Percentiles rank a stretch among this genome's conserved stretches.
Evolutionary conservation across 2,888 invertebrate genomes (phyloP).

Genomic region (Neoascia interrupta): DNA sequence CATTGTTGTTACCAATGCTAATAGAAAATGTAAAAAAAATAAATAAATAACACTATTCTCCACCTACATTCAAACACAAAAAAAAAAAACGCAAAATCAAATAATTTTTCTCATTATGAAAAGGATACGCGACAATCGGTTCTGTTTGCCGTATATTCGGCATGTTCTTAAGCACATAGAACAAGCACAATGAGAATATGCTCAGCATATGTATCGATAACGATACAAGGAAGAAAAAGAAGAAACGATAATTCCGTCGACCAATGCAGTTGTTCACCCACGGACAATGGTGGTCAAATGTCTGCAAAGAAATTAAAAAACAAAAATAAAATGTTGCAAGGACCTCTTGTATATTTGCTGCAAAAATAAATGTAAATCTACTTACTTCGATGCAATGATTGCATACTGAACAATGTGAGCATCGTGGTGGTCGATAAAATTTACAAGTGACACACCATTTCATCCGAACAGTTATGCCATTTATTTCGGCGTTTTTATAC

Average conservation of each 20-base stretch:
- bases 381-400: conserved; percentile 98
- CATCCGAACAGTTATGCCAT: conserved; percentile 99
- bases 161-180: conserved; percentile 93
- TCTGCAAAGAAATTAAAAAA: conserved; percentile 85
- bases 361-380: conserved; percentile 27
- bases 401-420: conserved; percentile 99
- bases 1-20: too few species aligned
- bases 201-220: conserved; percentile 98
- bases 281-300: conserved; percentile 99
- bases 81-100: too few species aligned
- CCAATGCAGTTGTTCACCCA: conserved; percentile 99
- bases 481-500: conserved; percentile 98
- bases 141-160: conserved; percentile 88
- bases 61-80: too few species aligned
- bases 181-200: conserved; percentile 95
- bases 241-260: conserved; percentile 97
- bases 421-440: conserved; percentile 99
- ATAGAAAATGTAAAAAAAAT: too few species aligned
- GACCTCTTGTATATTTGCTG: too few species aligned
- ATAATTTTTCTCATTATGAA: too few species aligned
- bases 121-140: conserved; percentile 94
- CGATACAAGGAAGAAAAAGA: conserved; percentile 98
- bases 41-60: too few species aligned
- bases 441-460: conserved; percentile 99
- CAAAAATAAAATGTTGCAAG: conserved; percentile 13